phyloP scores from a whole-genome alignment of 2,888 invertebrate genomes.

The Stenodema calcarata region DNA sequence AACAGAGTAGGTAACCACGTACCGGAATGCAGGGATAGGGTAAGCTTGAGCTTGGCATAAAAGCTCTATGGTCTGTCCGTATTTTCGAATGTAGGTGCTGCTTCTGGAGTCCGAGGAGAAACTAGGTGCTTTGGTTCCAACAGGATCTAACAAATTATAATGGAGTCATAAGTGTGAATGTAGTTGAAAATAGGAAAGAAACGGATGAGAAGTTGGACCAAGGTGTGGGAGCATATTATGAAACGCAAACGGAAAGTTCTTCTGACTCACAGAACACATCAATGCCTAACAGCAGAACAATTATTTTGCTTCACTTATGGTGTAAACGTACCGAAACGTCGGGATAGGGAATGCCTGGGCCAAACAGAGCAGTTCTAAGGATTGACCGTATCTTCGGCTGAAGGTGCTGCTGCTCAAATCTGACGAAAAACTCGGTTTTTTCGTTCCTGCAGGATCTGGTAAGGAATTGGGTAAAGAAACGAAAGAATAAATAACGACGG shows the following conservation, averaged over 20 bases:
- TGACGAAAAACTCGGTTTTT: conserved; percentile 68
- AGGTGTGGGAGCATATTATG: too few species aligned
- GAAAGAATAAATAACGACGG: conserved; percentile 51
- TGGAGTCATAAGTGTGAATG: not conserved
- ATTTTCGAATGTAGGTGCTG: conserved; percentile 35
- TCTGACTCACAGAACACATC: too few species aligned
- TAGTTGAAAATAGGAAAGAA: not conserved
- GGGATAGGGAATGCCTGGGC: conserved; percentile 69
- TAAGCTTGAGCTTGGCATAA: conserved; percentile 75
- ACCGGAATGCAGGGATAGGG: conserved; percentile 68
- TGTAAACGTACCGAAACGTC: conserved; percentile 62
- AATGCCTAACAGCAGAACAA: too few species aligned
- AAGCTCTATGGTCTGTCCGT: conserved; percentile 52
- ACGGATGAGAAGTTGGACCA: too few species aligned
- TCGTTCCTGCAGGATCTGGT: conserved; percentile 64
- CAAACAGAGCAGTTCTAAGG: conserved; percentile 62
- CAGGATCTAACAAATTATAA: conserved; percentile 64
- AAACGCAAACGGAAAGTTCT: too few species aligned
- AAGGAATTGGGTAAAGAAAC: not conserved
- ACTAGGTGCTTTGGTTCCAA: conserved; percentile 70
- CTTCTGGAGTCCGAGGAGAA: conserved; percentile 64
- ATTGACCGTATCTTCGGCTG: conserved; percentile 59
- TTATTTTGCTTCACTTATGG: not conserved
- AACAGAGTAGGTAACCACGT: too few species aligned
- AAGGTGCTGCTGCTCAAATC: conserved; percentile 63